Conservation (phyloP, 2,113 vertebrate species). For the Dasyurus viverrinus region DNA sequence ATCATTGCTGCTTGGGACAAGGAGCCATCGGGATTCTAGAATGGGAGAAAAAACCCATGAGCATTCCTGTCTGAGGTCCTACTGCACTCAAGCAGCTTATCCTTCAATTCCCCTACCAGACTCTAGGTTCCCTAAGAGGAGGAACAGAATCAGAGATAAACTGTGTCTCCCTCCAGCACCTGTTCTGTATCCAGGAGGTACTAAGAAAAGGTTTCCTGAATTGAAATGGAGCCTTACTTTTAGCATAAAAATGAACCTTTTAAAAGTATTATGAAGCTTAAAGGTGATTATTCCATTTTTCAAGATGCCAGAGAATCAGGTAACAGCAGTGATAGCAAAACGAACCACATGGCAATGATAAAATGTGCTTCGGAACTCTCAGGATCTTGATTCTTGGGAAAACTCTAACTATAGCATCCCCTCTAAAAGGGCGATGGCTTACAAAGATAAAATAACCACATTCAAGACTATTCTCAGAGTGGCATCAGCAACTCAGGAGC, state of each 20-base stretch:
- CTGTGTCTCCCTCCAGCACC: background rate
- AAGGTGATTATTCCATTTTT: background rate
- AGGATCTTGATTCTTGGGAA: background rate
- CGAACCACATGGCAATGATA: background rate
- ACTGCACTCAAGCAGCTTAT: background rate
- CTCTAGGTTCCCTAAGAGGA: background rate
- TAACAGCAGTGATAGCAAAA: background rate
- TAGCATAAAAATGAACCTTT: background rate
- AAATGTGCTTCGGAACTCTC: background rate
- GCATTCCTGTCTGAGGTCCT: background rate
- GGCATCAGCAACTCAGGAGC: background rate
- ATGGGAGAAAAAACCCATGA: slow-evolving; percentile 1
- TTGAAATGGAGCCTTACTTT: background rate
- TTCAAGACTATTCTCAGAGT: background rate
- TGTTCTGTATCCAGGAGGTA: background rate
- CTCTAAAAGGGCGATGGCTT: background rate
- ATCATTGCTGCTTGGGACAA: slow-evolving; percentile 99
- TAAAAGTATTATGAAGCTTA: background rate
- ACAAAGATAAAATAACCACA: background rate
- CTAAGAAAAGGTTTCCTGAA: background rate
- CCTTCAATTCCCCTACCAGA: background rate
- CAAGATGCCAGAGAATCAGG: slow-evolving; percentile 5
- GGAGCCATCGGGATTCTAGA: slow-evolving; percentile 97
- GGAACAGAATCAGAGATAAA: background rate
- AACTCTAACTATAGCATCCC: background rate